phyloP scores from a whole-genome alignment of 1,140 invertebrate genomes.

The Teleogryllus occipitalis region DNA sequence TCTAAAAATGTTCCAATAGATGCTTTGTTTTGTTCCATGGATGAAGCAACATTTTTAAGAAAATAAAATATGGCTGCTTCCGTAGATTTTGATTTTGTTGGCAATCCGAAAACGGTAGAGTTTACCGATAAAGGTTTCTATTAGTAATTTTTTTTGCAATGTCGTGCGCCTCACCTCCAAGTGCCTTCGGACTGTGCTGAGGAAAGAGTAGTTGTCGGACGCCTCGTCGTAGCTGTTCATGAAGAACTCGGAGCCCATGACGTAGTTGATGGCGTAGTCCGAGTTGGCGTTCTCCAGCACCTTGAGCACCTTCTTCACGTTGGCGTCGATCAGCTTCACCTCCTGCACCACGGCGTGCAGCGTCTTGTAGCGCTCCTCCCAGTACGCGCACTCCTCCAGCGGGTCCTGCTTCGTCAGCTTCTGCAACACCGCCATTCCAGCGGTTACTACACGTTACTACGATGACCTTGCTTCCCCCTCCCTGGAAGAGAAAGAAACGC shows the following conservation, averaged over 20 bases:
- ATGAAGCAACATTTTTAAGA: too few species aligned
- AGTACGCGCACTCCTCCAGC: constrained; percentile 72
- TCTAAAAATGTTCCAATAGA: too few species aligned
- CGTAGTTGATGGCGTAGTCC: constrained; percentile 40
- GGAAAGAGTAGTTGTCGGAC: constrained; percentile 75
- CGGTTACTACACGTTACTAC: too few species aligned
- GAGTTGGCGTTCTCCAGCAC: constrained; percentile 46
- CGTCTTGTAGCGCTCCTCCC: constrained; percentile 66
- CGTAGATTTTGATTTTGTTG: too few species aligned
- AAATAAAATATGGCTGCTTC: too few species aligned
- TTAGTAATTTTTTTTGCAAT: too few species aligned
- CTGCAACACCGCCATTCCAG: constrained; percentile 21
- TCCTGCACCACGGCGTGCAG: constrained; percentile 71
- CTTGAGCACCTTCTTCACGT: constrained; percentile 50
- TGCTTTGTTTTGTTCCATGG: too few species aligned
- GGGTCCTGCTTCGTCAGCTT: constrained; percentile 59
- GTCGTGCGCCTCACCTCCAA: too few species aligned
- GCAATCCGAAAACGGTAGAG: too few species aligned
- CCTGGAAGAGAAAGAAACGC: too few species aligned
- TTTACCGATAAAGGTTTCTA: too few species aligned
- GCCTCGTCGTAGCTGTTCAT: constrained; percentile 64
- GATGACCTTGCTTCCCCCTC: too few species aligned
- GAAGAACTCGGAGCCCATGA: constrained; percentile 46
- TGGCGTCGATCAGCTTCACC: constrained; percentile 52
- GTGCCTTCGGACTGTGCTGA: constrained; percentile 68